Evolutionary conservation across 2,113 vertebrate species (phyloP), one percentile per base, ranked within the genome.

Genomic region (Cynoglossus semilaevis): DNA sequence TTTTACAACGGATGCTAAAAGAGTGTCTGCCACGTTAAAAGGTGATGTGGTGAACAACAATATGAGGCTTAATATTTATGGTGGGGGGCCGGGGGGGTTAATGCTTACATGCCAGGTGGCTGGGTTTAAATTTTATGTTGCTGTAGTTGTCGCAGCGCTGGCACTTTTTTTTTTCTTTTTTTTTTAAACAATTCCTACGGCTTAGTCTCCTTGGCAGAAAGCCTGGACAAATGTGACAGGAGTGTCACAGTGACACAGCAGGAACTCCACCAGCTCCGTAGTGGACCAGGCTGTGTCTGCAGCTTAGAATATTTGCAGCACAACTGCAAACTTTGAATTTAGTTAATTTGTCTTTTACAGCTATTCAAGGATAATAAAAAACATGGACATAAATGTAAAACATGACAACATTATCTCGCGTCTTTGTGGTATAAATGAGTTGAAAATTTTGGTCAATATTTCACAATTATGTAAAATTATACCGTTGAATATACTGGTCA

Each of bases 71-170:
- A 11, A 45, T 45, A 48, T 58, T 40, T 54, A 49, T 46, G 40
- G 34, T 29, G 19, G 15, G 51, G 51, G 46, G 44, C 15, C 7
- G 34, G 15, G 52, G 49, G 19, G 5, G 12, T 48, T 43, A 66
- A 65, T 68, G 63, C 53, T 40, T 72, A 58, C 37, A 63, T 59
- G 47, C 38, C 77, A 71, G 76, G 63, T 76, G 74, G 59, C 51
- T 17, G 45, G 53, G 64, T 76, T 77, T 70, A 77, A 72, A 63
- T 64, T 80, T 76, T 38, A 82, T 76, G 70, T 74, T 46, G 38
- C 62, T 69, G 57, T 65, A 59, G 54, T 67, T 40, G n/a, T 44
- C 37, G 63, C 54, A 68, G 55, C 65, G 62, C 63, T 50, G 41
- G 55, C 58, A 63, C 44, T 64, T 76, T 68, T 79, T 18, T 11